phyloP scores from a whole-genome alignment of 2,113 vertebrate genomes.

The Tachysurus vachellii region DNA sequence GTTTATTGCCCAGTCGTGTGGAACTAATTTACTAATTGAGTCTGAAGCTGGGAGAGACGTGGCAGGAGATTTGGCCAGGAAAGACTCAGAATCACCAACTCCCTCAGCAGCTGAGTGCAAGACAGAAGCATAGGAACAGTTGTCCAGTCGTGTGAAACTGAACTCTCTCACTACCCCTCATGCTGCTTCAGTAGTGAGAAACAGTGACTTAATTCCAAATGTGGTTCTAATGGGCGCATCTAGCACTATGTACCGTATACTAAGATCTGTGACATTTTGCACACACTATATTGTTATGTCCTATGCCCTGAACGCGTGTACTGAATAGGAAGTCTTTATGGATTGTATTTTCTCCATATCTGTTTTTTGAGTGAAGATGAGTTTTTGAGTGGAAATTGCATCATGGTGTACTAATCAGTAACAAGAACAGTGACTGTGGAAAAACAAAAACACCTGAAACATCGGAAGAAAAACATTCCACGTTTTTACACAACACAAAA shows the following conservation, averaged over 20 bases:
- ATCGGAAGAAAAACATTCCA: no score
- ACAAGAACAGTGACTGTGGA: background rate
- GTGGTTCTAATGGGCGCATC: background rate
- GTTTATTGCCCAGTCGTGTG: conserved; percentile 77
- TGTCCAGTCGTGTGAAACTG: conserved; percentile 27
- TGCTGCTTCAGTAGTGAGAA: background rate
- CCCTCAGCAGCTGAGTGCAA: conserved; percentile 12
- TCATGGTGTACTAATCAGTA: background rate
- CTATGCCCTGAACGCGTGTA: background rate
- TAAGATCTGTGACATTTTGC: background rate
- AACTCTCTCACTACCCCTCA: background rate
- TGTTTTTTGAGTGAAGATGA: background rate
- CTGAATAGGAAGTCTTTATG: background rate
- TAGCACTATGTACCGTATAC: background rate
- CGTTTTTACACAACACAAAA: background rate
- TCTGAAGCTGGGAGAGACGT: conserved; percentile 63
- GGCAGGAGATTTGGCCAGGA: conserved; percentile 30
- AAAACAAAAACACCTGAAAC: background rate
- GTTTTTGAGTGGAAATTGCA: background rate
- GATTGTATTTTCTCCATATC: background rate
- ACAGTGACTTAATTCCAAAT: background rate
- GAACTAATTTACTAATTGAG: conserved; percentile 83
- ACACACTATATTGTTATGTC: background rate
- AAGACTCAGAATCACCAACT: conserved; percentile 25
- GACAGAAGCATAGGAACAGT: background rate